Evolutionary conservation across 2,888 invertebrate species (phyloP).

Genomic region (Sclerodermus sp.): DNA sequence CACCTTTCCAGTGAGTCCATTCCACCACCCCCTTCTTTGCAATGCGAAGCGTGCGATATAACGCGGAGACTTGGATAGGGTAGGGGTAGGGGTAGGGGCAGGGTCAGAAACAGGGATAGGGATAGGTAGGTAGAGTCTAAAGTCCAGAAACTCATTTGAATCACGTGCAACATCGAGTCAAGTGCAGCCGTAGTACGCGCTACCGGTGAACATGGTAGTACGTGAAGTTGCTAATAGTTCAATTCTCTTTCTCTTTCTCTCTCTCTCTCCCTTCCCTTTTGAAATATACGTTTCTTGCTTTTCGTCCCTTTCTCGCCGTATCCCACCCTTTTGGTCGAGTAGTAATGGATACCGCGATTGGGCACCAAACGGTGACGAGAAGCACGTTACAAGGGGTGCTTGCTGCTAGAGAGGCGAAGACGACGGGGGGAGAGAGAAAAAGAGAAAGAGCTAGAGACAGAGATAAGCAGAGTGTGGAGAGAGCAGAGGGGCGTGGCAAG

Average conservation of each 20-base stretch:
- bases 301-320: slow-evolving; percentile 8
- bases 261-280: slow-evolving; percentile 3
- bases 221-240: slow-evolving; percentile 3
- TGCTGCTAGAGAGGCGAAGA: slow-evolving; percentile 28
- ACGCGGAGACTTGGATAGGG: slow-evolving; percentile 10
- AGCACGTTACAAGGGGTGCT: slow-evolving; percentile 25
- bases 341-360: slow-evolving; percentile 25
- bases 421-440: slow-evolving; percentile 15
- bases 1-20: slow-evolving; percentile 12
- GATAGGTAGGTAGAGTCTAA: slow-evolving; percentile 15
- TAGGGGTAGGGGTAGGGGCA: no score
- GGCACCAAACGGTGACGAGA: slow-evolving; percentile 26
- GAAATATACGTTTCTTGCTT: slow-evolving; percentile 11
- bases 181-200: slow-evolving; percentile 31
- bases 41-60: slow-evolving; percentile 6
- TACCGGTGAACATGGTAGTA: slow-evolving; percentile 12
- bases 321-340: slow-evolving; percentile 4
- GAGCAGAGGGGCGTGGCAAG: slow-evolving; percentile 58
- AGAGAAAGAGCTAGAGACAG: slow-evolving; percentile 6
- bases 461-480: slow-evolving; percentile 35
- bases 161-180: slow-evolving; percentile 37
- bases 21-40: slow-evolving; percentile 6
- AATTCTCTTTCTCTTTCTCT: slow-evolving; percentile 1
- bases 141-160: slow-evolving; percentile 37
- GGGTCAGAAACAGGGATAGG: slow-evolving; percentile 9